Base-by-base conservation (phyloP, 2,113 vertebrate genomes). In the Megalops atlanticus region DNA sequence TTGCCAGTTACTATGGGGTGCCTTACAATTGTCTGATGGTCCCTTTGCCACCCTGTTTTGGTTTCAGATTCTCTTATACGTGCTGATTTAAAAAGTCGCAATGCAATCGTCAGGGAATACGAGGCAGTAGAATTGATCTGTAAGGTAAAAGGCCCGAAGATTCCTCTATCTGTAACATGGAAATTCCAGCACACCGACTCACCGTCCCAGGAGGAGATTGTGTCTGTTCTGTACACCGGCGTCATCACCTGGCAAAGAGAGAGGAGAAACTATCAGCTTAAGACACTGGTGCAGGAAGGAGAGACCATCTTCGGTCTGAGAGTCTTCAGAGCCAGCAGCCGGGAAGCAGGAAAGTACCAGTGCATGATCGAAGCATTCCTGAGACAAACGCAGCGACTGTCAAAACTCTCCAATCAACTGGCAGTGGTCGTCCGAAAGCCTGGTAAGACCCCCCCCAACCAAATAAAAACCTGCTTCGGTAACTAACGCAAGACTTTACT, bases 401-500 rank as follows among this genome's bases (percentile, higher is more conserved):
- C 45, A n/a, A 7, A 18, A 39, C 1, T 39, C 43, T 97, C 96
- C 79, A 93, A 95, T 24, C 18, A 0, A 0, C 12, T 97, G 74
- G 88, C 54, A 4, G 89, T 96, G 76, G 84, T 0, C 0, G 87
- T 97, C 45, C 33, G 39, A 0, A 85, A 91, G 24, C 96, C 94
- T 94, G 94, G 96, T 98, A 93, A 81, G 68, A 0, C 12, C 5
- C n/a, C n/a, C n/a, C n/a, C n/a, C n/a, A n/a, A n/a, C n/a, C n/a
- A n/a, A n/a, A n/a, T n/a, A n/a, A n/a, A n/a, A n/a, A n/a, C n/a
- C n/a, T n/a, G n/a, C n/a, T n/a, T n/a, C n/a, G n/a, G n/a, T n/a
- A n/a, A n/a, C n/a, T n/a, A n/a, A n/a, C n/a, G n/a, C n/a, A n/a
- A n/a, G n/a, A n/a, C n/a, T n/a, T n/a, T n/a, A n/a, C n/a, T n/a